Conservation (phyloP, 2,113 vertebrate species). For the Chinchilla lanigera region DNA sequence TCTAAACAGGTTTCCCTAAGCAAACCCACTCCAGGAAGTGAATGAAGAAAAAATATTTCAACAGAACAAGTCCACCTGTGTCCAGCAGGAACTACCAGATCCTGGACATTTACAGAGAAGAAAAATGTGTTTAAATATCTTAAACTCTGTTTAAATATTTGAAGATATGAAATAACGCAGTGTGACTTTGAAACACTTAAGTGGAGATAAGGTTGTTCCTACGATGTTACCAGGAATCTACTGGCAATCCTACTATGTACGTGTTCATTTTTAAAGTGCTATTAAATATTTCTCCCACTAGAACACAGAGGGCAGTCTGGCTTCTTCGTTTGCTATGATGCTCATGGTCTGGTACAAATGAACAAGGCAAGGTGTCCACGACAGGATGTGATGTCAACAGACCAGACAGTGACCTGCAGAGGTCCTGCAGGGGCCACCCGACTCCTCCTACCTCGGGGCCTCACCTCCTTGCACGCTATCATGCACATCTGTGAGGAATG, state of each 20-base stretch:
- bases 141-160: slow-evolving; percentile 57
- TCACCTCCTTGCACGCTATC: background rate
- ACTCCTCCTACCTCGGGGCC: too few relatives aligned
- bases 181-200: background rate
- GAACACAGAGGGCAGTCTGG: accelerated
- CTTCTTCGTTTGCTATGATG: background rate
- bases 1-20: background rate
- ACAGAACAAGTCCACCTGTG: background rate
- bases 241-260: accelerated
- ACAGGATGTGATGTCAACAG: background rate
- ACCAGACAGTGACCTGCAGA: background rate
- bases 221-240: background rate
- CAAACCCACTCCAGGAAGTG: slow-evolving; percentile 56
- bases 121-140: background rate
- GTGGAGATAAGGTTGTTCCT: background rate
- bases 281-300: background rate
- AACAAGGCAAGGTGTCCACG: background rate
- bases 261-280: background rate
- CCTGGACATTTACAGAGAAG: background rate
- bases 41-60: slow-evolving; percentile 48
- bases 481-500: background rate
- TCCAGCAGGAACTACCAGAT: slow-evolving; percentile 49
- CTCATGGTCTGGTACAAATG: accelerated
- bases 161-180: background rate
- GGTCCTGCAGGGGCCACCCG: too few relatives aligned